Percentiles rank a stretch among this genome's conserved stretches.
These are phyloP conservation scores for Cyclophora punctaria DNA, from an alignment of 2,888 invertebrate species.

Conservation along the genomic window DNA sequence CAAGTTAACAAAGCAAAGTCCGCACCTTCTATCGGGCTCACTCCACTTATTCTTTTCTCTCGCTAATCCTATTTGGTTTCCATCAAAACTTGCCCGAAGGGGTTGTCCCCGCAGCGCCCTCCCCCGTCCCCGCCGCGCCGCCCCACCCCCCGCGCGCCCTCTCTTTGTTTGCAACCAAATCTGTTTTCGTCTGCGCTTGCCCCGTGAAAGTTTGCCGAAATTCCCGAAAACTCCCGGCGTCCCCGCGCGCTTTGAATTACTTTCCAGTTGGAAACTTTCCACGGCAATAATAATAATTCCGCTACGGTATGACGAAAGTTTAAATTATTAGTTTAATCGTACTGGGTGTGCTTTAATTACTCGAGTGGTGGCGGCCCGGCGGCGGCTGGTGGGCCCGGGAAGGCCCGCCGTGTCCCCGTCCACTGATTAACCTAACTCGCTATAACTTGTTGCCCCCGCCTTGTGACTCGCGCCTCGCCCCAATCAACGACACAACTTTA, in stretches of 20 bases:
- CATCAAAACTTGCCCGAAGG: conserved; percentile 68
- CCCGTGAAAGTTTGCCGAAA: conserved; percentile 55
- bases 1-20: conserved; percentile 40
- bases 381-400: conserved; percentile 6
- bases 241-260: conserved; percentile 50
- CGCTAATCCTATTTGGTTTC: conserved; percentile 71
- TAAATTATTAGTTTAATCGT: conserved; percentile 72
- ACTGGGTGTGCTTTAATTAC: conserved; percentile 64
- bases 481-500: no score
- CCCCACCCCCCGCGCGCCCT: conserved; percentile 22
- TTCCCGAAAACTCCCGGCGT: conserved; percentile 46
- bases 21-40: conserved; percentile 40
- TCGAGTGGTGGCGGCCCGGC: conserved; percentile 19
- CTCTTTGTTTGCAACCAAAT: conserved; percentile 66
- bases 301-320: conserved; percentile 67
- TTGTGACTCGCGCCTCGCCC: no score
- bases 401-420: conserved; percentile 26
- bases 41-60: conserved; percentile 62
- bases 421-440: conserved; percentile 42
- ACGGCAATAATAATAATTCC: conserved; percentile 67
- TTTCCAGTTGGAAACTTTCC: conserved; percentile 67
- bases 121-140: conserved; percentile 20
- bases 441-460: conserved; percentile 20
- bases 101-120: conserved; percentile 33
- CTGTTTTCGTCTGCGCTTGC: conserved; percentile 59